Percentiles rank a stretch among this genome's conserved stretches.
These are phyloP conservation scores for Percopsis omiscomaycus DNA, from an alignment of 2,797 vertebrate species.

Conservation along the genomic window DNA sequence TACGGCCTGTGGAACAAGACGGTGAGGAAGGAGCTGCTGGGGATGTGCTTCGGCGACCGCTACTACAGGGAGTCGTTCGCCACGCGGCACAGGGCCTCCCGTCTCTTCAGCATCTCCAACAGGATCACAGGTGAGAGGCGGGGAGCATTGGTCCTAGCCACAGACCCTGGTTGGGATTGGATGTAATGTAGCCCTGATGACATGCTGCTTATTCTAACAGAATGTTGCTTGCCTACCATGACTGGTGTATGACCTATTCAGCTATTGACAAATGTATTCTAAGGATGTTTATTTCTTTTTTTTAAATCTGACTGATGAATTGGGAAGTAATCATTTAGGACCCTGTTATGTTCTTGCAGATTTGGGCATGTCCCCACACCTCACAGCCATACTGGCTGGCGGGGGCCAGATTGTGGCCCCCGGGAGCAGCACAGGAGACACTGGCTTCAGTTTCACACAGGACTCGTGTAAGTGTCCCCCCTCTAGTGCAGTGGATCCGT, in stretches of 20 bases:
- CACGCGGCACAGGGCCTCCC: conserved; percentile 85
- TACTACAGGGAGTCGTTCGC: conserved; percentile 94
- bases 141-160: background rate
- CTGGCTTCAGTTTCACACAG: conserved; percentile 96
- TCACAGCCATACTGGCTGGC: conserved; percentile 92
- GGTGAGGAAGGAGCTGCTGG: conserved; percentile 93
- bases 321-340: background rate
- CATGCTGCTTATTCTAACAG: background rate
- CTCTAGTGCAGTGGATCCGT: background rate
- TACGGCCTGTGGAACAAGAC: conserved; percentile 99
- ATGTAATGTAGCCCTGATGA: too few relatives aligned
- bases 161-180: background rate
- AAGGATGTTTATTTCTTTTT: background rate
- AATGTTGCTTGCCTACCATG: background rate
- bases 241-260: background rate
- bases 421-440: conserved; percentile 96
- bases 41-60: conserved; percentile 95
- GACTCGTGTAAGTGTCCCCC: conserved; percentile 86
- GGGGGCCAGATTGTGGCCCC: conserved; percentile 86
- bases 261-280: too few relatives aligned
- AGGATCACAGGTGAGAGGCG: conserved; percentile 88
- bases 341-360: conserved; percentile 77
- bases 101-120: conserved; percentile 97
- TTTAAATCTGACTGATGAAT: background rate
- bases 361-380: conserved; percentile 95